Evolutionary conservation across 2,797 vertebrate genomes (phyloP).

Genomic region (Glyptemys insculpta): DNA sequence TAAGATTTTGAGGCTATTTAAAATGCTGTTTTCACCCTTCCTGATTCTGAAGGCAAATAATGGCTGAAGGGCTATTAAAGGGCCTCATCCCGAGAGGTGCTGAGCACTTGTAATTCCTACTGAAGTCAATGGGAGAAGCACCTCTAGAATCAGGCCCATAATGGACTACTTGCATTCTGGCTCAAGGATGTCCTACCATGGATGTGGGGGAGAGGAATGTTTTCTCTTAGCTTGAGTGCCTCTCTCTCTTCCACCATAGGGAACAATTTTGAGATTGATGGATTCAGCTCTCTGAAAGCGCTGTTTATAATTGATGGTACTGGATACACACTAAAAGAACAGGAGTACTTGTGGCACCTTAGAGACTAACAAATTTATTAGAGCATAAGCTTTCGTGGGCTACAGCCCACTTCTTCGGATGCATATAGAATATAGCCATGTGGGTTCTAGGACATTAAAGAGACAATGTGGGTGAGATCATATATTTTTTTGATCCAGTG

Average conservation of each 20-base stretch:
- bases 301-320: background rate
- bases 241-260: too few relatives aligned
- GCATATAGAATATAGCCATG: background rate
- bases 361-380: too few relatives aligned
- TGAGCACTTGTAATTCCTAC: background rate
- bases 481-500: background rate
- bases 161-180: background rate
- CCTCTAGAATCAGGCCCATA: background rate
- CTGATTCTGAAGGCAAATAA: background rate
- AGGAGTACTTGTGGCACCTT: too few relatives aligned
- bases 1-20: background rate
- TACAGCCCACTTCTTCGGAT: too few relatives aligned
- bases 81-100: background rate
- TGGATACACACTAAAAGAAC: background rate
- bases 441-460: background rate
- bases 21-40: background rate
- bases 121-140: background rate
- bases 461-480: background rate
- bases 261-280: background rate
- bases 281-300: background rate
- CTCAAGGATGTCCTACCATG: background rate
- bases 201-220: background rate
- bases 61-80: background rate
- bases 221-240: background rate
- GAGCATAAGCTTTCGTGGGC: too few relatives aligned